Base-by-base conservation (phyloP, 1,140 invertebrate genomes). In the Dreissena polymorpha region DNA sequence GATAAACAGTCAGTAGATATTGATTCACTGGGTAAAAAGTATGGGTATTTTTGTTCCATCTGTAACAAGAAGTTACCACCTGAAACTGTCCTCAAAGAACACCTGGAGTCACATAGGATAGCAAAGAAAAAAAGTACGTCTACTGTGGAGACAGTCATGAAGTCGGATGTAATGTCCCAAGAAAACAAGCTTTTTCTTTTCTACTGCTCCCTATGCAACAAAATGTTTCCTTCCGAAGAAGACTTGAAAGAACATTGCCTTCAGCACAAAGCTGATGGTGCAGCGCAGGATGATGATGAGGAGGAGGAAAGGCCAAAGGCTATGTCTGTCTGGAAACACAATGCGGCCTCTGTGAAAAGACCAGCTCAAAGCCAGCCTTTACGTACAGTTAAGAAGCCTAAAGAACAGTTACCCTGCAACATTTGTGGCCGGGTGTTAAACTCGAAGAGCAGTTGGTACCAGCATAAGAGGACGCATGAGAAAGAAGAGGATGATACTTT, bases 161-260 rank as follows among this genome's bases (percentile, higher is more conserved):
- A 39, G 29, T 39, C 16, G 14, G 49, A 39, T 13, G 39, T 39
- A 39, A 39, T 39, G 39, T 39, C 39, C 39, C 23, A 29, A 16
- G 27, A 12, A 49, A 70, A 70, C 18, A 70, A 29, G 39, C 16
- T 60, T 60, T 23, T 60, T 60, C 18, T 78, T 13, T 78, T 69
- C 21, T 78, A 78, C 25, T 78, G 76, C 29, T 53, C 53, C 39
- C 8, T 78, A 2, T 78, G 76, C 69, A 53, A 78, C 55, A 67
- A 25, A 53, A 70, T 78, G 51, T 70, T 78, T 21, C 76, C 76
- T 25, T 55, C 64, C 10, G 29, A 70, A 29, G 39, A 67, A 57
- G 50, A 69, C 10, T 27, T 78, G n/a, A 49, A 55, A 18, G 27
- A 69, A 69, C 76, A 78, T 67, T 68, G 63, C 51, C 23, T 69